Conservation (phyloP, 2,888 invertebrate genomes). For the Laspeyria flexula region DNA sequence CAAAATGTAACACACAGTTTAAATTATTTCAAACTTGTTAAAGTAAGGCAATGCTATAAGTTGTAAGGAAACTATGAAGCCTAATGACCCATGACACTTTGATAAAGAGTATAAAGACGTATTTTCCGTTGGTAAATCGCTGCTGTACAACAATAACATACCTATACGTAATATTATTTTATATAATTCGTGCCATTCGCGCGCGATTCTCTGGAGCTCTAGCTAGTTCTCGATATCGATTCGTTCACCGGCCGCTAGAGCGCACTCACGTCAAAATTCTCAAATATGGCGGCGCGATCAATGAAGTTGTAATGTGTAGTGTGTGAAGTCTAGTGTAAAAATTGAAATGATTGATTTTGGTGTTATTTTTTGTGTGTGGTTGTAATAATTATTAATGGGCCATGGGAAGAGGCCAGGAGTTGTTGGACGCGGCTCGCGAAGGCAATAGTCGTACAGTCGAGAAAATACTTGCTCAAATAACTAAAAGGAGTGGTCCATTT, state of each 20-base stretch:
- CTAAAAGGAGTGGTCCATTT: slow-evolving; percentile 96
- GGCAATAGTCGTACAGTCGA: slow-evolving; percentile 96
- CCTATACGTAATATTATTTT: no score
- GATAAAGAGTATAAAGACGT: no score
- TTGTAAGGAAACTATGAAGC: no score
- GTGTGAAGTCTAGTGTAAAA: slow-evolving; percentile 83
- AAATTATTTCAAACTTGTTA: no score
- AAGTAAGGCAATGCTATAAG: no score
- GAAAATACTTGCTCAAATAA: slow-evolving; percentile 95
- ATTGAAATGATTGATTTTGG: slow-evolving; percentile 73
- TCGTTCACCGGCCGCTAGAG: slow-evolving; percentile 76
- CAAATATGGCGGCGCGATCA: slow-evolving; percentile 92
- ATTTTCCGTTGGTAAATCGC: no score
- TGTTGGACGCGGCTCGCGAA: slow-evolving; percentile 97
- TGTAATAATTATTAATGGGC: slow-evolving; percentile 75
- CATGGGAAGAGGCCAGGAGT: slow-evolving; percentile 99
- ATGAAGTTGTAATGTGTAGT: slow-evolving; percentile 88
- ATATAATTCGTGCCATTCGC: background rate
- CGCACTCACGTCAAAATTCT: slow-evolving; percentile 76
- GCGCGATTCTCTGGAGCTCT: background rate
- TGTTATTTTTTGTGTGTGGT: slow-evolving; percentile 82
- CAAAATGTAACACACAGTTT: no score
- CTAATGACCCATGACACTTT: no score
- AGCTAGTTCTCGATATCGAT: slow-evolving; percentile 58
- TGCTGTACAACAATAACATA: no score